Conservation (phyloP, 2,888 invertebrate genomes). For the Acholoe squamosa region DNA sequence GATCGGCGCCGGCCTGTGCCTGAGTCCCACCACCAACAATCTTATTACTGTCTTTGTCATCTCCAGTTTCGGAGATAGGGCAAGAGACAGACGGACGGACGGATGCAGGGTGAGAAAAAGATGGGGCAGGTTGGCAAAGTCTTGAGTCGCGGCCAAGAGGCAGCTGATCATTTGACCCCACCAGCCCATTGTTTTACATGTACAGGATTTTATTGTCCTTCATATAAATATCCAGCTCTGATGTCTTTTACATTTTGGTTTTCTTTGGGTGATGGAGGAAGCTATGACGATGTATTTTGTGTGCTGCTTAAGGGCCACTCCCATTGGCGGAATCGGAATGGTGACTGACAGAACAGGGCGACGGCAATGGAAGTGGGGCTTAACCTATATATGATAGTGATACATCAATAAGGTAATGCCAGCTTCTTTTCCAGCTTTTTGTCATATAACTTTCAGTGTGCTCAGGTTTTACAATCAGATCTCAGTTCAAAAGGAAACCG, state of each 20-base stretch:
- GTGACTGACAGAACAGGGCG: no score
- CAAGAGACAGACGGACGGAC: background rate
- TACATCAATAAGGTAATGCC: background rate
- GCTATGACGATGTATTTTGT: no score
- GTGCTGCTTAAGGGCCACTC: no score
- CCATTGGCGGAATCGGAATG: no score
- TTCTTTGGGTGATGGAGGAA: no score
- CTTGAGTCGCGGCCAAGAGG: conserved; percentile 7
- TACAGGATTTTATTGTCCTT: conserved; percentile 35
- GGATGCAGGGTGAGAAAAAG: background rate
- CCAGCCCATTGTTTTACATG: conserved; percentile 21
- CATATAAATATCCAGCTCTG: no score
- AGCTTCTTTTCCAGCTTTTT: background rate
- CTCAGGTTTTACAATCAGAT: background rate
- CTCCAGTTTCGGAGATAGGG: background rate
- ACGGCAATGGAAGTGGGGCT: no score
- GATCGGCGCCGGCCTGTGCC: background rate
- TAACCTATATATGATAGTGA: background rate
- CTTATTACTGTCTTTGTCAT: conserved; percentile 15
- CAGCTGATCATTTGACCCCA: background rate
- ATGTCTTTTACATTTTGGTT: no score
- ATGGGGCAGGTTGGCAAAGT: background rate
- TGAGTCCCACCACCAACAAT: background rate
- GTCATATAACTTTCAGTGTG: background rate
- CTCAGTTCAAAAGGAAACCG: background rate